Evolutionary conservation across 2,888 invertebrate genomes (phyloP), one percentile per base, ranked within the genome.

Genomic region (Proisotoma minuta): DNA sequence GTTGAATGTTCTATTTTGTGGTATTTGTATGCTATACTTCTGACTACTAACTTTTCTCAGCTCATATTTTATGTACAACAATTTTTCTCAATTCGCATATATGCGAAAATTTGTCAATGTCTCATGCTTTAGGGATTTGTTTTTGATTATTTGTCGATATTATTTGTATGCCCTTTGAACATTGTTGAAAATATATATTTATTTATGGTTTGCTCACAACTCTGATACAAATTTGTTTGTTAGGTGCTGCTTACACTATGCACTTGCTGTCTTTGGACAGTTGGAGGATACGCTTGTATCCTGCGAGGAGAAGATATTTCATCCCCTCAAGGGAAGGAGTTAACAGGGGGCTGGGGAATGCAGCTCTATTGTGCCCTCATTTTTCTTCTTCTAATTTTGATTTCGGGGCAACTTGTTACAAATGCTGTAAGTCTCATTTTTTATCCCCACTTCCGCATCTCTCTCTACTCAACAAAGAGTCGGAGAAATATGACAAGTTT

Each of bases 351-450:
- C 4, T 66, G 66, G 65, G 63, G 51, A 23, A 63, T 63, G 60
- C 70, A 71, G 39, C 52, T 71, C 23, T 71, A 71, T 50, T 66
- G 66, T 54, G 70, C 70, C 34, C 52, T 63, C 2, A 59, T 71
- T 29, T 68, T 68, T 47, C 61, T 71, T 8, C 51, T 68, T 18
- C 40, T 68, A 12, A 71, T 71, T 29, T 29, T 71, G 22, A 67
- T 69, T 39, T 67, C 68, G 1, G 70, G 70, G 15, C 68, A 71
- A 54, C 51, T 71, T 5, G 68, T 71, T 15, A 65, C 67, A 1
- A 71, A 68, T 59, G 64, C 70, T 47, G n/a, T n/a, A n/a, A n/a
- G n/a, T n/a, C n/a, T n/a, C n/a, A n/a, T n/a, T n/a, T n/a, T n/a
- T n/a, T n/a, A n/a, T n/a, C n/a, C n/a, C n/a, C n/a, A n/a, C n/a